Percentiles rank a stretch among this genome's conserved stretches.
Evolutionary conservation across 2,888 invertebrate genomes (phyloP).

Genomic region (Yponomeuta cagnagella): DNA sequence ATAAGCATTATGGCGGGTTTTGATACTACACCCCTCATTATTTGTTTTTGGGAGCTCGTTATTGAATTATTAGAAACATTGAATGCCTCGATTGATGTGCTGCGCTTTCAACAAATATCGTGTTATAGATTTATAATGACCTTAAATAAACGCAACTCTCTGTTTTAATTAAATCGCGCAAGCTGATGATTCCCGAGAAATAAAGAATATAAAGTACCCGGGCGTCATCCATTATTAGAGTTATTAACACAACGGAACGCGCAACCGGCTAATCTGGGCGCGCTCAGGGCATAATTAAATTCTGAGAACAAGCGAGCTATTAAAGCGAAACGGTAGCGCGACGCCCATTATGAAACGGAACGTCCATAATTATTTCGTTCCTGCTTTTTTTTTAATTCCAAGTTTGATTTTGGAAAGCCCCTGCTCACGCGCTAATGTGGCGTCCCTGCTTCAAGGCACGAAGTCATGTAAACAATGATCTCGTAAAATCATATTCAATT

Average conservation of each 20-base stretch:
- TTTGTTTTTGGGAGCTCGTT: constrained; percentile 70
- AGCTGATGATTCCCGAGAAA: background rate
- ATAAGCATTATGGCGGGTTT: too few relatives aligned
- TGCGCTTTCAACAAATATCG: constrained; percentile 14
- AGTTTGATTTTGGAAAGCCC: constrained; percentile 62
- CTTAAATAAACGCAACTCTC: background rate
- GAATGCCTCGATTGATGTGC: constrained; percentile 35
- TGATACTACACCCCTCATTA: too few relatives aligned
- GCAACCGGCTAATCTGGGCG: constrained; percentile 64
- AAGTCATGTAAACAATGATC: constrained; percentile 68
- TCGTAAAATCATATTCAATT: constrained; percentile 71
- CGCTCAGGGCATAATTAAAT: constrained; percentile 68
- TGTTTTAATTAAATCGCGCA: background rate
- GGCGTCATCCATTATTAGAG: constrained; percentile 68
- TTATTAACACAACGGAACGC: constrained; percentile 70
- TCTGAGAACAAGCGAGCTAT: constrained; percentile 73
- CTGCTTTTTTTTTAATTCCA: constrained; percentile 58
- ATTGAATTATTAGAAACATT: constrained; percentile 63
- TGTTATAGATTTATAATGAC: background rate
- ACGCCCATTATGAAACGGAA: constrained; percentile 72
- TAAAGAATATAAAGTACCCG: constrained; percentile 32
- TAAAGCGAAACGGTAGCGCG: constrained; percentile 73
- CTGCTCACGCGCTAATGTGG: constrained; percentile 58
- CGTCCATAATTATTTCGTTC: constrained; percentile 76
- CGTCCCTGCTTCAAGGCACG: constrained; percentile 64